These are phyloP conservation scores for Xestia rhomboidea DNA, from an alignment of 2,888 invertebrate genomes.

Conservation along the genomic window DNA sequence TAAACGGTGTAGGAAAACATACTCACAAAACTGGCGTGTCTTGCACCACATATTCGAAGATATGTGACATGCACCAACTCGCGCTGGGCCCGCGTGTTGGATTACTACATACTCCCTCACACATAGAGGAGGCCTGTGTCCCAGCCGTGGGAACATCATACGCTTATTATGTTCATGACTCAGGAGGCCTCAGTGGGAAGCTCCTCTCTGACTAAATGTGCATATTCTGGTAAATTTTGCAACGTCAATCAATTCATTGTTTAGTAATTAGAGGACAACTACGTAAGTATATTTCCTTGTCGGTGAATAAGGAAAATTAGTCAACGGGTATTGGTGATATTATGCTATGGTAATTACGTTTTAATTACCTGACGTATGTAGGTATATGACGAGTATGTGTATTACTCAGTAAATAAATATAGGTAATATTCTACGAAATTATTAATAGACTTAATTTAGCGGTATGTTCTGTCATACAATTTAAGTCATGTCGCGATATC, in stretches of 20 bases:
- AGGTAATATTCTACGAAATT: constrained; percentile 15
- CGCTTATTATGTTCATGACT: neutral
- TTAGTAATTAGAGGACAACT: constrained; percentile 5
- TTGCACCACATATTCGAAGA: neutral
- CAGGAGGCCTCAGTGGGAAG: neutral
- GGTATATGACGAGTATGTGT: constrained; percentile 6
- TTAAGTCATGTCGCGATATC: neutral
- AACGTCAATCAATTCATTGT: constrained; percentile 31
- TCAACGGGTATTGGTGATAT: neutral
- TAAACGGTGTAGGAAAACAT: neutral
- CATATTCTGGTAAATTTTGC: constrained; percentile 16
- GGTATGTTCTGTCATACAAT: neutral
- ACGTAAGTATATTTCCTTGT: constrained; percentile 26
- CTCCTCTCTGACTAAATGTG: constrained; percentile 14
- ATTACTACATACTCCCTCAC: neutral
- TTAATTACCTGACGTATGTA: constrained; percentile 28
- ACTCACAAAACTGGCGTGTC: neutral
- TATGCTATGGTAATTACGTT: constrained; percentile 16
- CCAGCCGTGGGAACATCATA: neutral
- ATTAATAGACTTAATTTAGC: too few species aligned
- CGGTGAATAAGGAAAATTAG: constrained; percentile 32
- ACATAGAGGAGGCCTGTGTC: neutral
- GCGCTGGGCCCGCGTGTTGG: neutral
- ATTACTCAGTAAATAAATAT: neutral
- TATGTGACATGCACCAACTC: neutral